These are phyloP conservation scores for Chascanopsetta lugubris DNA, from an alignment of 2,113 vertebrate species.

Conservation along the genomic window DNA sequence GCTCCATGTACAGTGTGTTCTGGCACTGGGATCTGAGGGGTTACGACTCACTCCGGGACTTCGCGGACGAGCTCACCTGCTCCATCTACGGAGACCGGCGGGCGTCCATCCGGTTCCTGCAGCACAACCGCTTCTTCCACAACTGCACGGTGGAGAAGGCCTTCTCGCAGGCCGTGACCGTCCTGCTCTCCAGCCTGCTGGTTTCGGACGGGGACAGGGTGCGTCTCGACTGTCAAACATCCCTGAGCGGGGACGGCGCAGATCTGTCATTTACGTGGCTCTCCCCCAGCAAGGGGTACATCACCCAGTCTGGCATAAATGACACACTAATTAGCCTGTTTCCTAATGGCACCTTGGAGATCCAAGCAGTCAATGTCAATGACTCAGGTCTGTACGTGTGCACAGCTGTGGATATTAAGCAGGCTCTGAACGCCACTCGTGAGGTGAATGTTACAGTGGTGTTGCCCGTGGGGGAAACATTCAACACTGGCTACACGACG, in stretches of 20 bases:
- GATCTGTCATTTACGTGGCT: conserved; percentile 87
- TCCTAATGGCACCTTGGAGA: conserved; percentile 88
- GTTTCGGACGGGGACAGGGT: conserved; percentile 82
- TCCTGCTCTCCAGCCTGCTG: conserved; percentile 69
- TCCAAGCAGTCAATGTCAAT: conserved; percentile 79
- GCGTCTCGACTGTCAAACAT: conserved; percentile 84
- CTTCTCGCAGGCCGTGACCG: conserved; percentile 48
- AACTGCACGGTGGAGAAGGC: conserved; percentile 81
- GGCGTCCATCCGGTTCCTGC: conserved; percentile 82
- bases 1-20: conserved; percentile 86
- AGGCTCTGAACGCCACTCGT: conserved; percentile 85
- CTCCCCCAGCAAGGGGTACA: conserved; percentile 82
- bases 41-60: conserved; percentile 86
- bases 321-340: conserved; percentile 81
- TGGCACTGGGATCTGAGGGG: conserved; percentile 86
- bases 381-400: conserved; percentile 91
- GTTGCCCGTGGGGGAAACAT: conserved; percentile 76
- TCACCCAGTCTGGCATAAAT: conserved; percentile 78
- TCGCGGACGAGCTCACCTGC: conserved; percentile 87
- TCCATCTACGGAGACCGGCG: conserved; percentile 76
- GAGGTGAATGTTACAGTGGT: conserved; percentile 89
- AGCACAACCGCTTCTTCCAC: conserved; percentile 82
- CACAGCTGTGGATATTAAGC: conserved; percentile 82
- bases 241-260: conserved; percentile 44
- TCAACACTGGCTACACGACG: conserved; percentile 93